Base-by-base conservation (phyloP, 2,113 vertebrate genomes). In the Oreochromis niloticus region DNA sequence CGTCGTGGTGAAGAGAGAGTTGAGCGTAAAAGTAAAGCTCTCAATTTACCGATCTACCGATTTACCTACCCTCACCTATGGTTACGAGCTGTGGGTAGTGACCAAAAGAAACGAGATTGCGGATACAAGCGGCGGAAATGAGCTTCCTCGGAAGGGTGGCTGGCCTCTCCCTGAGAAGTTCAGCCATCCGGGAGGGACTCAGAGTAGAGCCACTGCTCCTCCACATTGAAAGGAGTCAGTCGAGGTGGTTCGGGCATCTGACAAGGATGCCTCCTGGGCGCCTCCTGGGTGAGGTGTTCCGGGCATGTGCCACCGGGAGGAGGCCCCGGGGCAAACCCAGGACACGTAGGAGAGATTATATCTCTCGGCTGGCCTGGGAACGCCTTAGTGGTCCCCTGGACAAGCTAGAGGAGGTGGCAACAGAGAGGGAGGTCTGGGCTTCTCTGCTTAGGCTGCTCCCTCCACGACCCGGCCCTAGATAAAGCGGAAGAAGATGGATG, bases 401-500 rank as follows among this genome's bases (percentile, higher is more conserved):
- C 0, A 30, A 59, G 24, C 56, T 59, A 1, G 56, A 30, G 0
- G 56, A 59, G 54, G 22, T 24, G 10, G n/a, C 54, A 24, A 0
- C 10, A 10, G 3, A 55, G 10, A 24, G 54, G 54, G n/a, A 55
- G n/a, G n/a, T 13, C n/a, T 56, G 54, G 54, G 54, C 54, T 55
- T 55, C 10, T 55, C n/a, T 55, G 54, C 2, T 24, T 55, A 24
- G 54, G 54, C 27, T 59, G 56, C 4, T 30, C 7, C 13, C 56
- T 13, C 13, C 3, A 0, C 13, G 7, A 5, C 24, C 56, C 3
- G 0, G 56, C 0, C 24, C 0, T 27, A 9, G 13, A 59, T 59
- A 59, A 5, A 59, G 24, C 0, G 0, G 56, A 59, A 6, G 27
- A 32, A 59, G 56, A 57, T 27, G 7, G 56, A 24, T 55, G 54